Base-by-base conservation (phyloP, 2,888 invertebrate species). In the Thereva unica region DNA sequence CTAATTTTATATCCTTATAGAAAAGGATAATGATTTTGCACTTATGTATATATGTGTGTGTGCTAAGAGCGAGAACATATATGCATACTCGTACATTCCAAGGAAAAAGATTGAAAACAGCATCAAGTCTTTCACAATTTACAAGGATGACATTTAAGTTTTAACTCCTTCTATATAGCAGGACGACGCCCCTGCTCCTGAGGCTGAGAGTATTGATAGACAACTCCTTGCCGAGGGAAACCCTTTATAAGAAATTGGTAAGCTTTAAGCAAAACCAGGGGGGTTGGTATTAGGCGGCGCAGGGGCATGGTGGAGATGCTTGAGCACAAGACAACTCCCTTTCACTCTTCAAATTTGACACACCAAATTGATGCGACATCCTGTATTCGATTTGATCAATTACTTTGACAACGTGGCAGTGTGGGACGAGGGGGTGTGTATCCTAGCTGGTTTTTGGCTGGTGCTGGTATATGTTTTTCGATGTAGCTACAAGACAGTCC, bases 321-420 rank as follows among this genome's bases (percentile, higher is more conserved):
- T 23, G 23, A 23, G 23, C 10, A 37, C 34, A 12, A 37, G n/a
- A 49, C 49, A 23, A 44, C 35, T 74, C 74, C 75, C 74, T 74
- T 74, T 74, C 72, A 76, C 73, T 74, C 75, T 75, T 75, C 76
- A 76, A 73, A 73, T 68, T 67, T 72, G 74, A 76, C 75, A 74
- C 72, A 71, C 71, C 74, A 75, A 74, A 76, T 76, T 75, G 74
- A 75, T 75, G 74, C 75, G 75, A 76, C 76, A 75, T 74, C 74
- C 75, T 74, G 73, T 73, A 75, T 76, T 76, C 74, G 74, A 76
- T 76, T 75, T 72, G 47, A 65, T 65, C 55, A 65, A 65, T 65
- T 65, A 65, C 38, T 59, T 59, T 59, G 49, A 59, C 10, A 57
- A 23, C 23, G 23, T 23, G 1, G 23, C 1, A 23, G 23, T 23